phyloP scores from a whole-genome alignment of 1,140 invertebrate genomes.

The Aphidius ervi region DNA sequence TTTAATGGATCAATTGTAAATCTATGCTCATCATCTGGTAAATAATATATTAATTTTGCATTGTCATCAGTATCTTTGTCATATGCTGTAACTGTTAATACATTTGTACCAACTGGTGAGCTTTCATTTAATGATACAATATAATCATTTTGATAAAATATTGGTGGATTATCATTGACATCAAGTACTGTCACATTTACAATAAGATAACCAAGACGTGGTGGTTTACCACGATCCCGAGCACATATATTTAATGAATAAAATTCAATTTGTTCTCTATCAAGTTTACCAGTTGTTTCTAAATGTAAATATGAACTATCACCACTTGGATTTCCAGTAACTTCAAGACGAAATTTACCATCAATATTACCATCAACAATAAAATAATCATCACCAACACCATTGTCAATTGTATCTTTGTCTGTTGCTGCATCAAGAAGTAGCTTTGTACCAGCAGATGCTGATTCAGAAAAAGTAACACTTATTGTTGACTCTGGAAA shows the following conservation, averaged over 20 bases:
- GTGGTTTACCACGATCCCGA: slow-evolving; percentile 76
- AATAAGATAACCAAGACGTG: slow-evolving; percentile 76
- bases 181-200: slow-evolving; percentile 90
- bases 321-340: slow-evolving; percentile 82
- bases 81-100: slow-evolving; percentile 84
- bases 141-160: slow-evolving; percentile 91
- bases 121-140: slow-evolving; percentile 89
- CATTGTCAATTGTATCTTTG: slow-evolving; percentile 78
- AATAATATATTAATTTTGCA: slow-evolving; percentile 84
- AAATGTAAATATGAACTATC: slow-evolving; percentile 86
- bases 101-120: slow-evolving; percentile 77
- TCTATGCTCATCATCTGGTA: slow-evolving; percentile 78
- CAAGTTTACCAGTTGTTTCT: slow-evolving; percentile 84
- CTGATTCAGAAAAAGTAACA: slow-evolving; percentile 86
- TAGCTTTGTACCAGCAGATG: slow-evolving; percentile 77
- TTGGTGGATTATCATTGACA: slow-evolving; percentile 92
- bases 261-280: slow-evolving; percentile 78
- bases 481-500: slow-evolving; percentile 85
- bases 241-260: slow-evolving; percentile 88
- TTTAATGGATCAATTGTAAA: slow-evolving; percentile 86
- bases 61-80: slow-evolving; percentile 91
- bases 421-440: slow-evolving; percentile 85
- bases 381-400: slow-evolving; percentile 79
- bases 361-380: slow-evolving; percentile 85
- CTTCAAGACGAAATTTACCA: slow-evolving; percentile 79